Base-by-base conservation (phyloP, 2,888 invertebrate species). In the Tetragonula carbonaria region DNA sequence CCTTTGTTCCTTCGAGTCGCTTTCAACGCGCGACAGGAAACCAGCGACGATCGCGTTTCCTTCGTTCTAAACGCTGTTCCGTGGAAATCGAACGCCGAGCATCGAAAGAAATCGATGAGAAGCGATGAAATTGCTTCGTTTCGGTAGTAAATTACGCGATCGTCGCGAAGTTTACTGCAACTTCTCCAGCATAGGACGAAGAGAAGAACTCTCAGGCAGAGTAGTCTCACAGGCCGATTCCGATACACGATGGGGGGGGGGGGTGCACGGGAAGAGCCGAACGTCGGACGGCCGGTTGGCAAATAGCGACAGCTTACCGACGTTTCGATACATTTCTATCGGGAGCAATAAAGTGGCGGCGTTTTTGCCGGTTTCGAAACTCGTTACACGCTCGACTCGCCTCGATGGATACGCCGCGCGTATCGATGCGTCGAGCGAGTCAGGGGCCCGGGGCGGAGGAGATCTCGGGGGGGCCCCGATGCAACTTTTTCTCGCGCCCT, bases 301-400 rank as follows among this genome's bases (percentile, higher is more conserved):
- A 77, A 86, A 80, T 82, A 80, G 84, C 82, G 89, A 87, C 90
- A 87, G 85, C 84, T 86, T 80, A 82, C 79, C 78, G 88, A 86
- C 87, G 81, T 89, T 85, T 82, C 88, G 87, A 86, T 90, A 90
- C 90, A 86, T 87, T 90, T 90, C 90, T 90, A 86, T 88, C 87
- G 84, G 79, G 85, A 76, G 82, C 85, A 88, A 87, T 90, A 90
- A 87, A 88, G 82, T 82, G 63, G 75, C 74, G 38, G 4, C 33
- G 66, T 72, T 81, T 88, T 86, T 90, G 81, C 77, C 72, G 65
- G 63, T 67, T 79, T 84, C 82, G 84, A 81, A 85, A 88, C 75
- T 80, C 89, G 84, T 87, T 82, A 79, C 84, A 70, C 84, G 80
- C 80, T 80, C 79, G 78, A 81, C 78, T 88, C 90, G 88, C 82